These are phyloP conservation scores for Orchesella cincta DNA, from an alignment of 1,140 invertebrate genomes.

Conservation along the genomic window DNA sequence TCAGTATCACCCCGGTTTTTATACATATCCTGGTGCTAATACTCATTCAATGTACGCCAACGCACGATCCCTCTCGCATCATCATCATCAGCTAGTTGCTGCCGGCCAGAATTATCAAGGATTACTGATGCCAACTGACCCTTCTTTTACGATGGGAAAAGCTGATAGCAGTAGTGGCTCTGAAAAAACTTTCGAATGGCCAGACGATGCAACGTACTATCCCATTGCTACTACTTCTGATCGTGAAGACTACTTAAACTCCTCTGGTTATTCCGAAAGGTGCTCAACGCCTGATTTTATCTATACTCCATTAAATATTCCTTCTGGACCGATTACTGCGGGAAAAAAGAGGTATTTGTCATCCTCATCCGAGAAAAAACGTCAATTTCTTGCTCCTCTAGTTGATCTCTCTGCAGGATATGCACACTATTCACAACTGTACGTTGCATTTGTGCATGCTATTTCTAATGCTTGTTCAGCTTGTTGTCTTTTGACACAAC, in stretches of 20 bases:
- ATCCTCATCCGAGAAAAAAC: too few species aligned
- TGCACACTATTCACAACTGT: too few species aligned
- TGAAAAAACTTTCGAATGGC: constrained; percentile 3
- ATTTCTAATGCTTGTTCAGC: too few species aligned
- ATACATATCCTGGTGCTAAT: background rate
- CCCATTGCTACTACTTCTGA: background rate
- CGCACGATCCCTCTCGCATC: background rate
- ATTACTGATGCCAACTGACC: constrained; percentile 12
- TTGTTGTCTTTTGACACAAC: too few species aligned
- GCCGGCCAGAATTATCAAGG: background rate
- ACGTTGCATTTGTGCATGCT: too few species aligned
- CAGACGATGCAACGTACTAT: background rate
- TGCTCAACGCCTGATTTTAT: background rate
- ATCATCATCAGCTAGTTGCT: background rate
- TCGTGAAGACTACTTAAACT: background rate
- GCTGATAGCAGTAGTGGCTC: constrained; percentile 23
- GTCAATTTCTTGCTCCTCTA: too few species aligned
- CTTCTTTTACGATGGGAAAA: constrained; percentile 6
- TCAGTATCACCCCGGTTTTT: background rate
- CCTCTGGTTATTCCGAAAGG: background rate
- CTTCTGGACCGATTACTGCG: background rate
- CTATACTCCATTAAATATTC: background rate
- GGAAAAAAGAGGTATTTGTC: constrained; percentile 16
- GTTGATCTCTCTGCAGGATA: too few species aligned
- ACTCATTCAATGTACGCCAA: too few species aligned